Conservation (phyloP, 2,797 vertebrate species). For the Alcedo atthis region DNA sequence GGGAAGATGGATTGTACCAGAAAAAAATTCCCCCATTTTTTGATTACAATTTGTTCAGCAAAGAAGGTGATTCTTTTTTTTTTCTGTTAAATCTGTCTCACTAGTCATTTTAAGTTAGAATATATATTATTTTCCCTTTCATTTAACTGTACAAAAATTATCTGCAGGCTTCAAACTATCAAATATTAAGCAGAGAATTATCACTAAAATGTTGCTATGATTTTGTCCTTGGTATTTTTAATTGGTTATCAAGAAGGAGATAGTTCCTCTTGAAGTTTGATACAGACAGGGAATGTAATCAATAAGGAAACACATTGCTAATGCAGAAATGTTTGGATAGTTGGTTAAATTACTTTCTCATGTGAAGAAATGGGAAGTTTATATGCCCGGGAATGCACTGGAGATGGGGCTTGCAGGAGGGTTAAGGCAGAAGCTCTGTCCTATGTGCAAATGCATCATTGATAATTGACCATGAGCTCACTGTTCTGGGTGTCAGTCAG, state of each 20-base stretch:
- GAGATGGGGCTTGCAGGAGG: neutral
- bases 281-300: neutral
- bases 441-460: accelerated
- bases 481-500: accelerated
- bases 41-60: neutral
- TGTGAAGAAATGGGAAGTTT: neutral
- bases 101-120: neutral
- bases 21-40: neutral
- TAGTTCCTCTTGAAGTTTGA: neutral
- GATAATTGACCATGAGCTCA: neutral
- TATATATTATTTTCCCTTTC: neutral
- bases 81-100: neutral
- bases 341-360: neutral
- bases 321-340: neutral
- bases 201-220: neutral
- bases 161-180: neutral
- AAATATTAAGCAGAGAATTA: neutral
- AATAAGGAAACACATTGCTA: neutral
- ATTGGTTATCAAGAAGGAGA: neutral
- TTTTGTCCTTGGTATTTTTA: neutral
- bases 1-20: neutral
- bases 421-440: neutral
- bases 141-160: neutral
- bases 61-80: neutral
- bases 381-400: neutral